These are phyloP conservation scores for Sorex araneus DNA, from an alignment of 2,113 vertebrate species.

Conservation along the genomic window DNA sequence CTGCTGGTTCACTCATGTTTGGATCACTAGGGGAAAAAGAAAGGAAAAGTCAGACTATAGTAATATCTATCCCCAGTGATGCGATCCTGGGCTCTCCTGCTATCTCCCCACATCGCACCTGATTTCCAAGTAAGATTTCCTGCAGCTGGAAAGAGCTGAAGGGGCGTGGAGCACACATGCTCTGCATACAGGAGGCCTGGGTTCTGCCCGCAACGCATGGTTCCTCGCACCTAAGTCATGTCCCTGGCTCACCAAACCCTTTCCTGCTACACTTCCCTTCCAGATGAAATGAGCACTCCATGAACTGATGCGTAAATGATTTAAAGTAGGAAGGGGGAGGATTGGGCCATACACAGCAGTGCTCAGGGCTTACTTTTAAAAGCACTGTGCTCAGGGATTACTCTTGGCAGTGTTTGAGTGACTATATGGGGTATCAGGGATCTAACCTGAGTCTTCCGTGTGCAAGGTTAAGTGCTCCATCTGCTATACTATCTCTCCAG, in stretches of 20 bases:
- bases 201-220: too few relatives aligned
- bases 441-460: too few relatives aligned
- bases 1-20: slow-evolving; percentile 78
- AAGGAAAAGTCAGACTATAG: slow-evolving; percentile 50
- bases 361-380: too few relatives aligned
- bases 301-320: not conserved
- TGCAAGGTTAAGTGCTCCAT: too few relatives aligned
- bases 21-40: slow-evolving; percentile 44
- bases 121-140: not conserved
- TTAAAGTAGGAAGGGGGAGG: too few relatives aligned
- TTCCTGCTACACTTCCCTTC: not conserved
- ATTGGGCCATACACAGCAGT: not conserved
- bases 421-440: not conserved
- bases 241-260: not conserved
- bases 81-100: not conserved
- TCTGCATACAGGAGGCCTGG: too few relatives aligned
- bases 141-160: not conserved
- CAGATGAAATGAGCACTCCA: not conserved
- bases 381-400: too few relatives aligned
- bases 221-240: not conserved
- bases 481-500: too few relatives aligned
- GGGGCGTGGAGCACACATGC: too few relatives aligned
- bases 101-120: not conserved
- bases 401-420: too few relatives aligned
- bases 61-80: not conserved